Conservation (phyloP, 2,797 vertebrate species). For the Columba guinea region DNA sequence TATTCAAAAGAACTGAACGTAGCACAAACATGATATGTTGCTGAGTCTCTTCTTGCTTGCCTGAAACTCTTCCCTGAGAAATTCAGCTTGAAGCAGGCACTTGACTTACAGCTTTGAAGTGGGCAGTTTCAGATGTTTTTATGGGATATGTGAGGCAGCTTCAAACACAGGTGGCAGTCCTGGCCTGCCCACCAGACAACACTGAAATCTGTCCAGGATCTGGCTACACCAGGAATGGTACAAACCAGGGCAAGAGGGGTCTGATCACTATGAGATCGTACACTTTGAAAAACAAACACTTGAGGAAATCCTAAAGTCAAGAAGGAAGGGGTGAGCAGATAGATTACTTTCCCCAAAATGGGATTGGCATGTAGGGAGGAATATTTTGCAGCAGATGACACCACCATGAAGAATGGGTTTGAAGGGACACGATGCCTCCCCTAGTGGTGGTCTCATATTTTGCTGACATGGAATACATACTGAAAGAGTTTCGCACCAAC, state of each 20-base stretch:
- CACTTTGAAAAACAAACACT: neutral
- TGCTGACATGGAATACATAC: neutral
- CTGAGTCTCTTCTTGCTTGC: neutral
- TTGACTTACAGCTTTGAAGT: neutral
- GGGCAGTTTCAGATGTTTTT: neutral
- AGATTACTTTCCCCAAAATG: neutral
- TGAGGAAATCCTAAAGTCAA: neutral
- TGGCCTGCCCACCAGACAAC: neutral
- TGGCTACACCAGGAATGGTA: neutral
- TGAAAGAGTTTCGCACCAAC: neutral
- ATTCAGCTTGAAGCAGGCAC: neutral
- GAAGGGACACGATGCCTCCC: neutral
- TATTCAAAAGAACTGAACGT: neutral
- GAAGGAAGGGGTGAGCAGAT: neutral
- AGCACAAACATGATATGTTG: neutral
- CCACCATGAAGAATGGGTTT: neutral
- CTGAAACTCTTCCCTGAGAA: neutral
- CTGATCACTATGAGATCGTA: fast-evolving
- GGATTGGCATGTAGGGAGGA: neutral
- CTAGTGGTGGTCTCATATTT: neutral
- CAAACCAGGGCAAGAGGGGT: neutral
- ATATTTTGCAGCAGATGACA: neutral
- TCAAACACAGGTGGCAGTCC: neutral
- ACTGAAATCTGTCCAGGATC: neutral
- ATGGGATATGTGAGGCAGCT: neutral